Base-by-base conservation (phyloP, 1,140 invertebrate species). In the Drosophila triauraria region DNA sequence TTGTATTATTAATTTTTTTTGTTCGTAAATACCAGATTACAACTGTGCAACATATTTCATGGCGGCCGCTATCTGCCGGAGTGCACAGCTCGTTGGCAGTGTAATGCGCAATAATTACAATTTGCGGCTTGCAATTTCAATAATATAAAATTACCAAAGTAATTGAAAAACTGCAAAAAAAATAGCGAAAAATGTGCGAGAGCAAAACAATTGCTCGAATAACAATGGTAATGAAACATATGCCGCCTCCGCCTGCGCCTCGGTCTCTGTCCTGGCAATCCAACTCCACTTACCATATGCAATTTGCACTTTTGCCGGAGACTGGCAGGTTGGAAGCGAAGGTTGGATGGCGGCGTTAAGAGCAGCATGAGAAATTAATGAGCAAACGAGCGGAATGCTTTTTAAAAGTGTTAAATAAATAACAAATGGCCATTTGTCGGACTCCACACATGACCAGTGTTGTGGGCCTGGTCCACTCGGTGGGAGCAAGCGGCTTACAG, bases 91-190 rank as follows among this genome's bases (percentile, higher is more conserved):
- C 25, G 43, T 32, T 48, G 56, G 56, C 61, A 46, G 51, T 65
- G 74, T 65, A 69, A 81, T 68, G 68, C 77, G 62, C 69, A 78
- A 91, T 88, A 91, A 91, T 91, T 91, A 91, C 83, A 91, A 84
- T 91, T 84, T 82, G 80, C 78, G 88, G 79, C 75, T 56, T 91
- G 77, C 82, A 80, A 91, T 91, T 91, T 91, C 84, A 84, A 84
- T 84, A 91, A 91, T 91, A 91, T 91, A 77, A 91, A 91, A 91
- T 91, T 91, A 88, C 84, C 83, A 91, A 91, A 91, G 88, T 91
- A 82, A 88, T 84, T 90, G 76, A 78, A 84, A 79, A 68, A 75
- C 60, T 38, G 54, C 32, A 38, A 38, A 38, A 69, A 51, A 38
- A 64, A 56, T 15, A 53, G 38, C 27, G 12, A 53, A 64, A 50